phyloP scores from a whole-genome alignment of 1,140 invertebrate genomes.

The Diachasmimorpha longicaudata region DNA sequence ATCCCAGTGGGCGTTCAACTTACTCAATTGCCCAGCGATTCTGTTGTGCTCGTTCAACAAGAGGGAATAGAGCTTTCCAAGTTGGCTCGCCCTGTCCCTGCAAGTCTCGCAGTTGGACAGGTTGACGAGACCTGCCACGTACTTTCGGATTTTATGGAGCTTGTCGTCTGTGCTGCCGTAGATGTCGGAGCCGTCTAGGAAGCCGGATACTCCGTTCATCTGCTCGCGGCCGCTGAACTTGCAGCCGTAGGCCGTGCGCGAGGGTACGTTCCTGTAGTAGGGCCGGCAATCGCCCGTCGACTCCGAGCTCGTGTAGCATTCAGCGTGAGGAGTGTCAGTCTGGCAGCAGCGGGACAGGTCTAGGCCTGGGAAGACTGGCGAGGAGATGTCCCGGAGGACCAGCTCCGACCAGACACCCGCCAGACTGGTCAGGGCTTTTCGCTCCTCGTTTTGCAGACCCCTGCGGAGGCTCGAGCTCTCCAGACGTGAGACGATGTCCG shows the following conservation, averaged over 20 bases:
- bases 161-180: slow-evolving; percentile 80
- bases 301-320: slow-evolving; percentile 64
- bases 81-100: slow-evolving; percentile 50
- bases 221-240: slow-evolving; percentile 77
- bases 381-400: slow-evolving; percentile 77
- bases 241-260: slow-evolving; percentile 69
- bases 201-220: slow-evolving; percentile 87
- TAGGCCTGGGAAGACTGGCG: slow-evolving; percentile 66
- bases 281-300: slow-evolving; percentile 66
- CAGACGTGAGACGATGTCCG: slow-evolving; percentile 58
- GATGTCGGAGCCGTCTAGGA: slow-evolving; percentile 84
- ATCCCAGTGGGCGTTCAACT: slow-evolving; percentile 85
- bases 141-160: slow-evolving; percentile 73
- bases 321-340: slow-evolving; percentile 46
- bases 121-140: slow-evolving; percentile 75
- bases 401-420: slow-evolving; percentile 83
- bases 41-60: slow-evolving; percentile 83
- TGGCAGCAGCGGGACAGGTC: slow-evolving; percentile 45
- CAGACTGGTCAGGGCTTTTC: slow-evolving; percentile 78
- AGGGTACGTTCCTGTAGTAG: slow-evolving; percentile 77
- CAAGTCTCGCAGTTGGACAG: slow-evolving; percentile 68
- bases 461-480: slow-evolving; percentile 36
- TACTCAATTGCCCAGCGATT: slow-evolving; percentile 74
- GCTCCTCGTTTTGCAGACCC: slow-evolving; percentile 55
- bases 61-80: slow-evolving; percentile 72